Percentiles rank a stretch among this genome's conserved stretches.
Conservation (phyloP, 1,140 invertebrate species). For the Tetragnatha versicolor region DNA sequence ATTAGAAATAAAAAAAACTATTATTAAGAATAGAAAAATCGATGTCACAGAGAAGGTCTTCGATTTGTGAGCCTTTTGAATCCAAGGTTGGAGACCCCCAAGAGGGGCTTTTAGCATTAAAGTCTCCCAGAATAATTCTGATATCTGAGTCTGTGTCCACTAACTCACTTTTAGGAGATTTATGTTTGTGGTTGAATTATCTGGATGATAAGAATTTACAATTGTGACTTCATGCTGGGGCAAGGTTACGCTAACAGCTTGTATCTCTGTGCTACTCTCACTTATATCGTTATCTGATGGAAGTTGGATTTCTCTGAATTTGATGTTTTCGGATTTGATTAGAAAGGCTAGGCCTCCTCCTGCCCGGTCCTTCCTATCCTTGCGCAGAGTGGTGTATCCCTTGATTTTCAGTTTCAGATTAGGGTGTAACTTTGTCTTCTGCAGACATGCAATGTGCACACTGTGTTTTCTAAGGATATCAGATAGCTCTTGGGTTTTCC, state of each 20-base stretch:
- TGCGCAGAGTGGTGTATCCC: neutral
- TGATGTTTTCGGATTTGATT: neutral
- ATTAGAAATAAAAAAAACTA: too few relatives aligned
- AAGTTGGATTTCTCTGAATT: neutral
- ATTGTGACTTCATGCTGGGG: constrained; percentile 2
- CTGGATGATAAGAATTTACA: constrained; percentile 10
- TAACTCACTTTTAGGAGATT: neutral
- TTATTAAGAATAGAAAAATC: constrained; percentile 3
- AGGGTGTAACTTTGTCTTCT: neutral
- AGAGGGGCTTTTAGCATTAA: neutral
- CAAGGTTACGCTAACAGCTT: neutral
- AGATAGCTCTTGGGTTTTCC: too few relatives aligned
- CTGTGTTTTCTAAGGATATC: too few relatives aligned
- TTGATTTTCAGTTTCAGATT: constrained; percentile 5
- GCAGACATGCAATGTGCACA: neutral
- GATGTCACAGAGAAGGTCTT: neutral
- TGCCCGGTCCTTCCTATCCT: constrained; percentile 6
- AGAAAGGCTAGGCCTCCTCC: constrained; percentile 23
- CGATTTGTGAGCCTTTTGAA: constrained; percentile 3
- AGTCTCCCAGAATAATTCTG: too few relatives aligned
- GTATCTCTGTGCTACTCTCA: constrained; percentile 3
- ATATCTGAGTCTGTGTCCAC: neutral
- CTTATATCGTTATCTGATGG: neutral
- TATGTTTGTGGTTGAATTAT: neutral
- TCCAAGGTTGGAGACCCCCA: neutral